Evolutionary conservation across 2,888 invertebrate species (phyloP).

Genomic region (Atethmia centrago): DNA sequence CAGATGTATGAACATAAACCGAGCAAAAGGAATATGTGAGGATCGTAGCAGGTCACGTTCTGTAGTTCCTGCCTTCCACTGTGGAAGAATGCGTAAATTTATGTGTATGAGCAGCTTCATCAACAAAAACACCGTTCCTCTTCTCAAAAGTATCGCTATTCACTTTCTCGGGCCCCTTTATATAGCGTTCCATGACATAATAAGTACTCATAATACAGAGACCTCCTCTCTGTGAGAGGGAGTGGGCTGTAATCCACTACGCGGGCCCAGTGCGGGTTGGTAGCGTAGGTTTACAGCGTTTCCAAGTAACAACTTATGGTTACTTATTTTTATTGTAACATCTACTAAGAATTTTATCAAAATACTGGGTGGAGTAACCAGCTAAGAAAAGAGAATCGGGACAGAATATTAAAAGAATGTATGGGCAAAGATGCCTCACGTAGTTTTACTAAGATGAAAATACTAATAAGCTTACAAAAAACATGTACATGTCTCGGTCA

Average conservation of each 20-base stretch:
- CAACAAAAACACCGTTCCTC: constrained; percentile 1
- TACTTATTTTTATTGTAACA: constrained; percentile 35
- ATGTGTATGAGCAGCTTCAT: neutral
- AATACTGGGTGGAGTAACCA: constrained; percentile 29
- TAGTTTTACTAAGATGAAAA: constrained; percentile 41
- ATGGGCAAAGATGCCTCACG: constrained; percentile 24
- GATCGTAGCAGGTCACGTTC: no score
- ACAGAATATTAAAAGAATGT: constrained; percentile 46
- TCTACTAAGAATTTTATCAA: constrained; percentile 38
- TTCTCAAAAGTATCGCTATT: constrained; percentile 14
- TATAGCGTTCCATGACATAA: no score
- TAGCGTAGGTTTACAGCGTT: constrained; percentile 5
- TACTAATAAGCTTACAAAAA: constrained; percentile 30
- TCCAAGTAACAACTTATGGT: neutral
- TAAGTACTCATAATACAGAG: no score
- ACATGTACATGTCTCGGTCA: neutral
- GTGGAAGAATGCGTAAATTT: no score
- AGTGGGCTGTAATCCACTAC: no score
- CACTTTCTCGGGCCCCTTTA: neutral
- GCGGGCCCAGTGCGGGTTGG: no score
- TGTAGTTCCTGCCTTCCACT: no score
- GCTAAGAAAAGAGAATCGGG: constrained; percentile 18
- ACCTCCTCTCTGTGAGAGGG: no score
- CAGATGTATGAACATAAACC: no score
- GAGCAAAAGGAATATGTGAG: no score